These are phyloP conservation scores for Troides oblongomaculatus DNA, from an alignment of 2,888 invertebrate genomes.

Conservation along the genomic window DNA sequence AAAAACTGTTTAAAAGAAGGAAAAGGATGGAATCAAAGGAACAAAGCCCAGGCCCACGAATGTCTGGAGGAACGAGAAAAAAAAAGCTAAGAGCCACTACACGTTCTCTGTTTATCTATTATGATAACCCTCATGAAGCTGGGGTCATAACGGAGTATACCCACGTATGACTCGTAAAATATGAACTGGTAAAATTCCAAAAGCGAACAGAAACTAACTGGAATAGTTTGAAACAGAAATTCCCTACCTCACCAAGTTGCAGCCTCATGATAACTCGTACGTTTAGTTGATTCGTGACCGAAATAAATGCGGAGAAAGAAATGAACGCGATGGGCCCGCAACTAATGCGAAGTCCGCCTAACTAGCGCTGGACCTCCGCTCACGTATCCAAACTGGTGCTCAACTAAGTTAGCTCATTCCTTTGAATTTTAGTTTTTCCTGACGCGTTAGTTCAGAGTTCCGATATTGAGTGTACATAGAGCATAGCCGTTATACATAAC, in stretches of 20 bases:
- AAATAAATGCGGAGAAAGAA: conserved; percentile 35
- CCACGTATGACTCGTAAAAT: not conserved
- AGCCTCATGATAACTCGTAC: conserved; percentile 39
- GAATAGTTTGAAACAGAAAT: conserved; percentile 37
- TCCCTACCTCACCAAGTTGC: conserved; percentile 38
- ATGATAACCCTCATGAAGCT: not conserved
- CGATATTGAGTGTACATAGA: not conserved
- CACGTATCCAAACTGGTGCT: conserved; percentile 27
- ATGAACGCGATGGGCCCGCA: conserved; percentile 30
- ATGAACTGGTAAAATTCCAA: not conserved
- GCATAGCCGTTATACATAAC: not conserved
- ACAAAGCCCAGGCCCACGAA: no score
- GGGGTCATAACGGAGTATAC: not conserved
- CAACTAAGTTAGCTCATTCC: conserved; percentile 26
- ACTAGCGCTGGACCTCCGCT: conserved; percentile 21
- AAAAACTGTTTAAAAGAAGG: no score
- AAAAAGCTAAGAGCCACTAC: no score
- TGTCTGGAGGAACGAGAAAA: no score
- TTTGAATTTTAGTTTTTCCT: conserved; percentile 18
- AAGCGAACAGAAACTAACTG: conserved; percentile 1
- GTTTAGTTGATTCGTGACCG: conserved; percentile 40
- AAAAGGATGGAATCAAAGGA: no score
- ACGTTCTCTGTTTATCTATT: no score
- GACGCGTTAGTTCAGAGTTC: not conserved
- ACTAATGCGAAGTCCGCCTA: conserved; percentile 29